Percentiles rank a stretch among this genome's conserved stretches.
Conservation (phyloP, 2,113 vertebrate species). For the Acrocephalus arundinaceus region DNA sequence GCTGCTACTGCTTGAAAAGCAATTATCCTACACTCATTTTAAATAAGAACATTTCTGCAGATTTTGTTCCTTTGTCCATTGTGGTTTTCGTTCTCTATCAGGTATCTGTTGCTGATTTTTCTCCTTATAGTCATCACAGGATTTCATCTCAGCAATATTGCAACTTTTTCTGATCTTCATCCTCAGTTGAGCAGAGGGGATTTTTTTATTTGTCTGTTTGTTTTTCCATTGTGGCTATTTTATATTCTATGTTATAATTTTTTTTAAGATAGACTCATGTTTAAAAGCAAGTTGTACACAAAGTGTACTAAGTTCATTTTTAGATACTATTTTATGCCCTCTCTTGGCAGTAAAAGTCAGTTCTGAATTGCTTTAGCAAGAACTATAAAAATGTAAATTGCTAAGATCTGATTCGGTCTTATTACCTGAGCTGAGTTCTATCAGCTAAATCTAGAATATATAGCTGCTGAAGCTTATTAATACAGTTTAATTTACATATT, state of each 20-base stretch:
- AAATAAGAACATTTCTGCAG: neutral
- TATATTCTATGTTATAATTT: neutral
- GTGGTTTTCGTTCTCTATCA: neutral
- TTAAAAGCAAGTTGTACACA: conserved; percentile 16
- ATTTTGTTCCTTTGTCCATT: neutral
- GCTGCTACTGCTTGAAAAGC: neutral
- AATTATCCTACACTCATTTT: neutral
- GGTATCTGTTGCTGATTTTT: neutral
- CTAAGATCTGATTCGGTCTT: conserved; percentile 66
- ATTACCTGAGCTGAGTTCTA: conserved; percentile 65
- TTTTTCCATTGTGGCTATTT: neutral
- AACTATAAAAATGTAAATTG: conserved; percentile 75
- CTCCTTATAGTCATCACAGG: neutral
- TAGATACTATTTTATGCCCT: conserved; percentile 49
- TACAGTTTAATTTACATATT: conserved; percentile 69
- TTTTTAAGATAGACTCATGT: neutral
- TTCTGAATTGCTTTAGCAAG: conserved; percentile 67
- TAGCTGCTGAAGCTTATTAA: conserved; percentile 70
- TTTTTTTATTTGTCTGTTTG: neutral
- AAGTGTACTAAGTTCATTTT: conserved; percentile 15
- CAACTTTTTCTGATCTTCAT: neutral
- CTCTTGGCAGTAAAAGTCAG: conserved; percentile 59
- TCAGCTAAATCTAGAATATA: conserved; percentile 71
- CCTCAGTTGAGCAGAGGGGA: neutral
- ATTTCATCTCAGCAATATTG: neutral